phyloP scores from a whole-genome alignment of 2,888 invertebrate species.

The Holacanthella duospinosa region DNA sequence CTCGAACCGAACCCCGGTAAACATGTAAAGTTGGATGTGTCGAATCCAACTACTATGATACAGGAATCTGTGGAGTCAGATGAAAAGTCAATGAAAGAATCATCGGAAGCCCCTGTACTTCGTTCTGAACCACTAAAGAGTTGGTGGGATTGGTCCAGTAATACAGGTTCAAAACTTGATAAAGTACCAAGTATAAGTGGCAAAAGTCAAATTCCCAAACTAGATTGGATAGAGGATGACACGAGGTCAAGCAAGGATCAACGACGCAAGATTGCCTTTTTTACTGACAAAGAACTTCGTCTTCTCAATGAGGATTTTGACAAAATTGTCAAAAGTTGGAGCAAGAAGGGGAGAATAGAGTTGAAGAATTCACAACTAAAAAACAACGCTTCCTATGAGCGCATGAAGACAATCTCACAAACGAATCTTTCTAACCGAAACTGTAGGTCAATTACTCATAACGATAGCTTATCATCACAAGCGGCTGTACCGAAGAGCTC shows the following conservation, averaged over 20 bases:
- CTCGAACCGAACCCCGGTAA: too few relatives aligned
- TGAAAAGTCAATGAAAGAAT: too few relatives aligned
- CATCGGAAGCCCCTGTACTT: too few relatives aligned
- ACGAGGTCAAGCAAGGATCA: not conserved
- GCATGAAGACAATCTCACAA: not conserved
- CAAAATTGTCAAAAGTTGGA: not conserved
- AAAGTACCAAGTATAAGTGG: too few relatives aligned
- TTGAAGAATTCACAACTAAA: not conserved
- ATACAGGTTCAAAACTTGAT: too few relatives aligned
- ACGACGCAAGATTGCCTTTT: not conserved
- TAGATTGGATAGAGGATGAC: not conserved
- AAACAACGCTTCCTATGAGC: not conserved
- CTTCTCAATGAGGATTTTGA: not conserved
- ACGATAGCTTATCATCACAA: not conserved
- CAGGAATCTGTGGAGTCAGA: too few relatives aligned
- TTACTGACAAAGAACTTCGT: not conserved
- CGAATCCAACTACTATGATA: too few relatives aligned
- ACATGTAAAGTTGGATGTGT: too few relatives aligned
- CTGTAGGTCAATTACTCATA: not conserved
- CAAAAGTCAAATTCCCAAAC: too few relatives aligned
- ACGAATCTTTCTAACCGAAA: not conserved
- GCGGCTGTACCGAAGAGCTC: not conserved
- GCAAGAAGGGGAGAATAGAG: not conserved
- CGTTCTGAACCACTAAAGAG: not conserved
- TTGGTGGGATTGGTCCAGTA: too few relatives aligned